These are phyloP conservation scores for Ctenochaetus hawaiiensis DNA, from an alignment of 2,797 vertebrate species.

Conservation along the genomic window DNA sequence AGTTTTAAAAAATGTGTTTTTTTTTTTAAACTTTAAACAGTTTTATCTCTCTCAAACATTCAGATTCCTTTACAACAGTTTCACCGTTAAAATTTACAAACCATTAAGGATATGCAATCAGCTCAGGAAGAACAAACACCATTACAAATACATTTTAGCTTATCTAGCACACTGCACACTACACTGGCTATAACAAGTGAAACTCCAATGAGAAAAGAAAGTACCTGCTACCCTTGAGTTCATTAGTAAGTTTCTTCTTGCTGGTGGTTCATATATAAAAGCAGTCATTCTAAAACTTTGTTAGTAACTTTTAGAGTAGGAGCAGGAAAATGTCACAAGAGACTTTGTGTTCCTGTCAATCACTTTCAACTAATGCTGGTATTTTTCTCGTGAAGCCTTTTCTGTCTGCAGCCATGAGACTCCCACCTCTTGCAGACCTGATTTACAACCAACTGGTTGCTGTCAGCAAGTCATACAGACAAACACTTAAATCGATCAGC, in stretches of 20 bases:
- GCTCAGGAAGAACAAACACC: not conserved
- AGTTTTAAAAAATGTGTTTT: no score
- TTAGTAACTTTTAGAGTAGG: not conserved
- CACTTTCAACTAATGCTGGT: not conserved
- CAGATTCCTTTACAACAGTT: not conserved
- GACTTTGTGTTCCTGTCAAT: not conserved
- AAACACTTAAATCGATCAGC: slow-evolving; percentile 12
- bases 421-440: not conserved
- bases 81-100: not conserved
- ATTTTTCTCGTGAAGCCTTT: slow-evolving; percentile 5
- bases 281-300: no score
- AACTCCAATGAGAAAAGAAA: not conserved
- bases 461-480: slow-evolving; percentile 3
- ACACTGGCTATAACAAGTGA: not conserved
- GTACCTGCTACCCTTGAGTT: not conserved
- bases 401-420: not conserved
- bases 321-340: not conserved
- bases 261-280: not conserved
- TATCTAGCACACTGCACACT: not conserved
- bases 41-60: not conserved
- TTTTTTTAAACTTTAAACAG: no score
- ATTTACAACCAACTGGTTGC: slow-evolving; percentile 1
- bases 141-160: not conserved
- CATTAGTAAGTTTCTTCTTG: not conserved
- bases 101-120: not conserved